Evolutionary conservation across 2,113 vertebrate genomes (phyloP).

Genomic region (Hemichromis elongatus): DNA sequence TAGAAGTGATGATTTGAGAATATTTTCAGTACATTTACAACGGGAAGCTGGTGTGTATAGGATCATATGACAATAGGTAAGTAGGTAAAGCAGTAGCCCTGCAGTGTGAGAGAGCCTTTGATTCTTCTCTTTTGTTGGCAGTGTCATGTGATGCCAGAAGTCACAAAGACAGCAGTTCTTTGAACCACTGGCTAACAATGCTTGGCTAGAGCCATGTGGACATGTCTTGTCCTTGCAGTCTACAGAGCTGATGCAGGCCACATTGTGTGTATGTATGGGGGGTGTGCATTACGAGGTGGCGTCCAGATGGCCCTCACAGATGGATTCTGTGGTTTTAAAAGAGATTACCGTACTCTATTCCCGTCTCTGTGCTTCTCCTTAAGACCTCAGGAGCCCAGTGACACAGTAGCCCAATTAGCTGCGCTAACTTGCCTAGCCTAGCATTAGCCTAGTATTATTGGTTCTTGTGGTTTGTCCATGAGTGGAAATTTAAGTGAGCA

Average conservation of each 20-base stretch:
- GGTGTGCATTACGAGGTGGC: background rate
- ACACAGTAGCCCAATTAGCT: constrained; percentile 65
- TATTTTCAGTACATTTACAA: background rate
- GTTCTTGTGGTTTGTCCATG: background rate
- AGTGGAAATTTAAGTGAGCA: background rate
- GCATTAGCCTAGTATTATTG: constrained; percentile 1
- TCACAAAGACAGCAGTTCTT: constrained; percentile 18
- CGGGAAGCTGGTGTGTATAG: fast-evolving
- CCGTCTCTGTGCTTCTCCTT: constrained; percentile 46
- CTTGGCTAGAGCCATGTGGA: constrained; percentile 17
- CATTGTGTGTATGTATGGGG: background rate
- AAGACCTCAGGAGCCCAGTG: constrained; percentile 59
- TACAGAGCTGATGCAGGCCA: background rate
- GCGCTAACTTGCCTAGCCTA: constrained; percentile 16
- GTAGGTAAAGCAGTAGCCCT: background rate
- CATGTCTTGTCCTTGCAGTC: background rate
- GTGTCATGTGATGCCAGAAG: constrained; percentile 5
- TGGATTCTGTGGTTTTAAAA: constrained; percentile 78
- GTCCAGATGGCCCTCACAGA: constrained; percentile 81
- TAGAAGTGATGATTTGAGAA: background rate
- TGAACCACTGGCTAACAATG: background rate
- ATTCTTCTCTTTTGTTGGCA: background rate
- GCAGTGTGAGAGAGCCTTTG: background rate
- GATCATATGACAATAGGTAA: background rate
- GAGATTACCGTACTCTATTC: constrained; percentile 79